A percentile compares a stretch with the other conserved stretches of the same genome.
Conservation (phyloP, 2,113 vertebrate species). For the Pelobates fuscus region DNA sequence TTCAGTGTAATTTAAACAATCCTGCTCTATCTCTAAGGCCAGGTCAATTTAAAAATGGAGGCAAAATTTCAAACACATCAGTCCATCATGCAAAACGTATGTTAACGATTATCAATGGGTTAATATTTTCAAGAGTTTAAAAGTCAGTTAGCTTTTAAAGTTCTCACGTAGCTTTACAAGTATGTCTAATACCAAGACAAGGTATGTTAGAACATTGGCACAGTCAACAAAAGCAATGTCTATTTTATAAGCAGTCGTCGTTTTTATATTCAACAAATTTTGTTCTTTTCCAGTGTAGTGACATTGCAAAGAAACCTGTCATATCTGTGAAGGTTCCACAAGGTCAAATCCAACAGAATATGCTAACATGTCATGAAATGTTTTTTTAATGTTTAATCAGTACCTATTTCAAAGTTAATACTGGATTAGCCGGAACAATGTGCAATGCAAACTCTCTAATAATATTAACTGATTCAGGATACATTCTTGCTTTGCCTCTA, state of each 20-base stretch:
- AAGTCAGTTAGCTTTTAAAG: too few species aligned
- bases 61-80: too few species aligned
- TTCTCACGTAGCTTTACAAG: not conserved
- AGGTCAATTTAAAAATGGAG: too few species aligned
- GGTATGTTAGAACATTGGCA: not conserved
- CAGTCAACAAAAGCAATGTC: not conserved
- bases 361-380: conserved; percentile 2
- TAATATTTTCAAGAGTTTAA: not conserved
- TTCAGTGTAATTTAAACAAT: too few species aligned
- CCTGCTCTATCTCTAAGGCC: too few species aligned
- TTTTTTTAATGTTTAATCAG: conserved; percentile 38
- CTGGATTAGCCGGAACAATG: conserved; percentile 7
- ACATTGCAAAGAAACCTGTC: not conserved
- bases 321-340: conserved; percentile 28
- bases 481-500: not conserved
- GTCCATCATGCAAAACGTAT: too few species aligned
- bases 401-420: conserved; percentile 45
- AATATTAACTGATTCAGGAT: conserved; percentile 21
- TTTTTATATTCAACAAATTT: not conserved
- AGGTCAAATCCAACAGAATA: conserved; percentile 27
- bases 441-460: not conserved
- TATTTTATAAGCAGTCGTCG: not conserved
- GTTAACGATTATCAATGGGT: not conserved
- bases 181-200: not conserved
- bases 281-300: not conserved